A percentile compares a stretch with the other conserved stretches of the same genome.
These are phyloP conservation scores for Cyrtonyx montezumae DNA, from an alignment of 2,113 vertebrate species.

Conservation along the genomic window DNA sequence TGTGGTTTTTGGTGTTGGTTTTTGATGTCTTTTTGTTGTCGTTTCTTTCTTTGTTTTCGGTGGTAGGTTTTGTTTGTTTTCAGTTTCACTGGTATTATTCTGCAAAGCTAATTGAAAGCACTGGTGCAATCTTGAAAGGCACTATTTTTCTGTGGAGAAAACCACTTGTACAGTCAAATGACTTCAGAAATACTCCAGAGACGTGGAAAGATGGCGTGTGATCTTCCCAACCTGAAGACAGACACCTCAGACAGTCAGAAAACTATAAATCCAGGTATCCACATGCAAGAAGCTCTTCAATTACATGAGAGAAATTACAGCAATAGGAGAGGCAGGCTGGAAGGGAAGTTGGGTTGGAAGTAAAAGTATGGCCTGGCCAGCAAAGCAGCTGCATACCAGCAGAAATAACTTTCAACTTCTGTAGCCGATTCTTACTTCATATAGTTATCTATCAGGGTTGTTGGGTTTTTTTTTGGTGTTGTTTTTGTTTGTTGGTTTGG, in stretches of 20 bases:
- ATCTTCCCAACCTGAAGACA: neutral
- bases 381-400: neutral
- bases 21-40: neutral
- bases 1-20: neutral
- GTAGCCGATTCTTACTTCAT: neutral
- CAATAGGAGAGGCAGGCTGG: neutral
- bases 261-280: neutral
- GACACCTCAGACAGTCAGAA: neutral
- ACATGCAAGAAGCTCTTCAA: neutral
- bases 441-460: neutral
- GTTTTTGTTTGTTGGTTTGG: no score
- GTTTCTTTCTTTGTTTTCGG: neutral
- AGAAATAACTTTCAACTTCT: neutral
- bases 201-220: fast-evolving
- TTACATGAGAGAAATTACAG: neutral
- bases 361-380: neutral
- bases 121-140: neutral
- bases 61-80: neutral
- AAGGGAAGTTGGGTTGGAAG: neutral
- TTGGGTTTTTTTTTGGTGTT: no score
- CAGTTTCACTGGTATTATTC: neutral
- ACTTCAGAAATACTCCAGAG: neutral
- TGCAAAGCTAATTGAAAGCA: neutral
- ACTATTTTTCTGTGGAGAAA: neutral
- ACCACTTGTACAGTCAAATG: neutral